phyloP scores from a whole-genome alignment of 2,797 vertebrate species.

The Fundulus diaphanus region DNA sequence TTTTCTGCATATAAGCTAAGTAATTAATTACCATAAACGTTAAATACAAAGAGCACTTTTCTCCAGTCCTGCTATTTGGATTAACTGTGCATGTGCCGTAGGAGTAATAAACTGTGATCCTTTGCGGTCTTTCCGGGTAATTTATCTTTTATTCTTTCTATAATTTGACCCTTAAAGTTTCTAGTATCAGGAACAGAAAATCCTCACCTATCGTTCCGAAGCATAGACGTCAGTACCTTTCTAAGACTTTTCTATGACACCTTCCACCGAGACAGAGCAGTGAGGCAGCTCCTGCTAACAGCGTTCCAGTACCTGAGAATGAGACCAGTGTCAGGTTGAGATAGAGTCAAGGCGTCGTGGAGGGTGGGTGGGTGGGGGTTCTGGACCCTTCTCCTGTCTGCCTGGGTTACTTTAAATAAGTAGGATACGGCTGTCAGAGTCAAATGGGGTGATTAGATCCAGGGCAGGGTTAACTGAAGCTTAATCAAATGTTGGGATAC shows the following conservation, averaged over 20 bases:
- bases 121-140: slow-evolving; percentile 22
- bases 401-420: slow-evolving; percentile 66
- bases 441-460: slow-evolving; percentile 79
- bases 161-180: slow-evolving; percentile 58
- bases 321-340: slow-evolving; percentile 79
- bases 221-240: slow-evolving; percentile 75
- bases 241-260: slow-evolving; percentile 80
- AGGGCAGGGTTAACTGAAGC: slow-evolving; percentile 65
- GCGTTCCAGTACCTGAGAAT: slow-evolving; percentile 82
- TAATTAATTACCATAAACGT: not conserved
- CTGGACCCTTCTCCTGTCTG: slow-evolving; percentile 55
- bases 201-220: slow-evolving; percentile 79
- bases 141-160: slow-evolving; percentile 33
- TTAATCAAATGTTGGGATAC: slow-evolving; percentile 53
- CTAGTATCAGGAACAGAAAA: slow-evolving; percentile 70
- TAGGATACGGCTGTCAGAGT: slow-evolving; percentile 72
- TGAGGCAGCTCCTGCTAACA: slow-evolving; percentile 82
- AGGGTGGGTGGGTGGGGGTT: slow-evolving; percentile 9
- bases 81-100: not conserved
- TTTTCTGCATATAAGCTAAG: not conserved
- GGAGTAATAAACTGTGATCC: slow-evolving; percentile 13
- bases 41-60: slow-evolving; percentile 16
- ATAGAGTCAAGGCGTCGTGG: slow-evolving; percentile 53
- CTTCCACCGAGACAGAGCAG: slow-evolving; percentile 83
- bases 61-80: slow-evolving; percentile 4